Evolutionary conservation across 2,888 invertebrate genomes (phyloP), one percentile per base, ranked within the genome.

Genomic region (Drosophila maculinotata): DNA sequence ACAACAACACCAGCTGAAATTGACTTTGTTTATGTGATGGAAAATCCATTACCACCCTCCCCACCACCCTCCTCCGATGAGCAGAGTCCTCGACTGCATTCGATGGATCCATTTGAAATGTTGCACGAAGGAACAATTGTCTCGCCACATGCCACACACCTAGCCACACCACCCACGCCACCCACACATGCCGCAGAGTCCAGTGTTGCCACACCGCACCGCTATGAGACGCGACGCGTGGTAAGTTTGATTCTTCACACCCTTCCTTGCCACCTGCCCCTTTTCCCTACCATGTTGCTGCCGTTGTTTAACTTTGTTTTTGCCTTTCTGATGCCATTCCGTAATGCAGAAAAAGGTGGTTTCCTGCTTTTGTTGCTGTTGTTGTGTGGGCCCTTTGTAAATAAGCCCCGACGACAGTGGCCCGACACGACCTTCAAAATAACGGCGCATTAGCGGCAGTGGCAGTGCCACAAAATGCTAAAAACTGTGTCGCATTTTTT

Each of bases 171-270:
- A 25, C 25, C 38, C 38, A 39, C 45, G 15, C 38, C 38, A 39
- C 45, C 12, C 31, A 23, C 45, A 36, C 31, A 20, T 51, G 30
- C 36, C 48, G 63, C 42, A 44, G 42, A 52, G 42, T 47, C 64
- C 63, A 14, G 23, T 33, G 30, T n/a, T 12, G 36, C 49, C 28
- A 44, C 56, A 31, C 25, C 64, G 31, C 84, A 77, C 17, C 75
- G 82, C 2, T 86, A 82, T 57, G 82, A 82, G 72, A 82, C 82
- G 47, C 87, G 82, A 56, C 81, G 81, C 67, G 81, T 86, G 81
- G 81, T 82, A 83, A 82, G 81, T 67, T 72, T 59, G 53, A 72
- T 69, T 62, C 66, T 65, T 41, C 7, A 1, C 1, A 1, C 17
- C 1, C 2, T 1, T 6, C 7, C 12, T 20, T 3, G 0, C 1